Evolutionary conservation across 2,888 invertebrate genomes (phyloP), one percentile per base, ranked within the genome.

Genomic region (Ectropis crepuscularia): DNA sequence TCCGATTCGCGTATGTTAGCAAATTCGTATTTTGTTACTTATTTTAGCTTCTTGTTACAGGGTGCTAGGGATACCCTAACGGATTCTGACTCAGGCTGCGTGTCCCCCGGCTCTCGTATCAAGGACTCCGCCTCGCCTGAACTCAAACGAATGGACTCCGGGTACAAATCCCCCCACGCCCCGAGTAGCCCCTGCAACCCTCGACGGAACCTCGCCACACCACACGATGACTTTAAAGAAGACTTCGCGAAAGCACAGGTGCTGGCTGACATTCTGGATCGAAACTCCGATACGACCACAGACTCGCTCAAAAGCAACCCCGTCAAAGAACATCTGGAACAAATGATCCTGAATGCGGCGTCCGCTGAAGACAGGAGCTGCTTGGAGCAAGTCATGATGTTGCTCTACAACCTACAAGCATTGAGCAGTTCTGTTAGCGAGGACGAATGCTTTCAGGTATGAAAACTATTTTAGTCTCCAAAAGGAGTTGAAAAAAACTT

Each of bases 341-440:
- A 91, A 76, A 93, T 93, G 92, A 89, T 93, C 69, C 67, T 93
- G 71, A 93, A 89, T 60, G 90, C 93, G 49, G 88, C 87, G 10
- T 92, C 92, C 12, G 93, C 93, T 63, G 93, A 94, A 43, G 95
- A 95, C 74, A 94, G 94, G 78, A 89, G 92, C 54, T 95, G 95
- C 73, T 86, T 95, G 76, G 94, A 95, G 74, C 95, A 95, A 79
- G 92, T 95, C 53, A 80, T 95, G 63, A 93, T 94, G 82, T 86
- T 95, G 74, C 86, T 95, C 65, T 94, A 95, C 79, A 94, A 94
- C 75, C 87, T 94, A 53, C 95, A 95, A 79, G 87, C 94, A 59
- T 83, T 94, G 71, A 92, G 92, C 82, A 92, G 91, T 79, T 92
- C 91, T 57, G 90, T 93, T 70, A 93, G 92, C 75, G 93, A 94